Conservation (phyloP, 2,797 vertebrate genomes). For the Alauda arvensis region DNA sequence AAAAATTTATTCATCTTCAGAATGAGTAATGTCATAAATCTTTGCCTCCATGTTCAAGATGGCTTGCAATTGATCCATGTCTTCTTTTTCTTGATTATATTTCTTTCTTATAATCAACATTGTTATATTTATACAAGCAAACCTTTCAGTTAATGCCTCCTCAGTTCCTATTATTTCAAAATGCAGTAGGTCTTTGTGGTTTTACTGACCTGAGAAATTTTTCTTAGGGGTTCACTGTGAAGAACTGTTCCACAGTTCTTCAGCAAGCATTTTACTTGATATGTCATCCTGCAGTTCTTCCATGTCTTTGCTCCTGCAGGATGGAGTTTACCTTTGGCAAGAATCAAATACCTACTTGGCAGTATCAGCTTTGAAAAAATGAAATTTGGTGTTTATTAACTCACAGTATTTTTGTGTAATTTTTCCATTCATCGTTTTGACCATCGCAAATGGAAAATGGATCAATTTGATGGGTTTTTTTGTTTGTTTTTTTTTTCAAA, state of each 20-base stretch:
- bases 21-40: background rate
- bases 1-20: background rate
- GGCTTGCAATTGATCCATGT: background rate
- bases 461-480: background rate
- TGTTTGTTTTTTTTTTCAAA: background rate
- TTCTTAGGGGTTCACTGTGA: background rate
- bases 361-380: background rate
- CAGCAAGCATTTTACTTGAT: background rate
- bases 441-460: background rate
- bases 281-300: background rate
- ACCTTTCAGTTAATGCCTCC: background rate
- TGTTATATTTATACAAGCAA: background rate
- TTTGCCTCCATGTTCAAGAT: background rate
- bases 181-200: background rate
- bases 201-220: background rate
- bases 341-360: background rate
- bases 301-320: background rate
- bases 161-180: background rate
- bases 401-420: background rate
- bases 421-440: background rate
- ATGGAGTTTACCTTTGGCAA: background rate
- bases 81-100: background rate
- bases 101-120: background rate
- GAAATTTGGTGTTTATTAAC: background rate
- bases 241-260: background rate